These are phyloP conservation scores for Actinemys pallida DNA, from an alignment of 2,113 vertebrate genomes.

Conservation along the genomic window DNA sequence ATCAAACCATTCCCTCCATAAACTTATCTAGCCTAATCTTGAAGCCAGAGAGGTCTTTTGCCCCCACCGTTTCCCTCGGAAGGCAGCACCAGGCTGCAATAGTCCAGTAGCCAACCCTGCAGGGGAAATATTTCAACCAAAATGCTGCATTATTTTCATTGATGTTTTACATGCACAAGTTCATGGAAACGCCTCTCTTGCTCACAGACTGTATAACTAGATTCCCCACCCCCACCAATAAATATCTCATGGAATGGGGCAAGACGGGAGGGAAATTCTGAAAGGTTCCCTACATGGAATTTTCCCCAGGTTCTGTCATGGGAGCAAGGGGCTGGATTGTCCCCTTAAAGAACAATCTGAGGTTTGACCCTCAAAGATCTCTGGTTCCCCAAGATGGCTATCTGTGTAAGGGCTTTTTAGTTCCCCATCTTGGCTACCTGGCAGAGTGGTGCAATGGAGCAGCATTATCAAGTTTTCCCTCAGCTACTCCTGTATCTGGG, in stretches of 20 bases:
- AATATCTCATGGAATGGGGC: neutral
- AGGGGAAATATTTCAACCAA: neutral
- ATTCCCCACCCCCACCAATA: neutral
- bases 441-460: neutral
- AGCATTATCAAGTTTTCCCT: neutral
- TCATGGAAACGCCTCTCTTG: neutral
- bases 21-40: too few relatives aligned
- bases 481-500: neutral
- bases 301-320: neutral
- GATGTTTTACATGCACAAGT: neutral
- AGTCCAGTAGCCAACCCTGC: neutral
- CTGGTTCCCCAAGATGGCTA: neutral
- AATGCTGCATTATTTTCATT: neutral
- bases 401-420: neutral
- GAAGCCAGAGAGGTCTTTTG: too few relatives aligned
- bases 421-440: neutral
- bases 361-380: neutral
- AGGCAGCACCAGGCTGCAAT: too few relatives aligned
- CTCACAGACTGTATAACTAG: neutral
- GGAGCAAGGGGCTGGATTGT: neutral
- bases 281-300: neutral
- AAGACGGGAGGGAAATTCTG: neutral
- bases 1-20: too few relatives aligned
- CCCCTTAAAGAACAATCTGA: neutral
- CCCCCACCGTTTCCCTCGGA: too few relatives aligned